phyloP scores from a whole-genome alignment of 2,888 invertebrate species.

The Scaptomyza reducta region DNA sequence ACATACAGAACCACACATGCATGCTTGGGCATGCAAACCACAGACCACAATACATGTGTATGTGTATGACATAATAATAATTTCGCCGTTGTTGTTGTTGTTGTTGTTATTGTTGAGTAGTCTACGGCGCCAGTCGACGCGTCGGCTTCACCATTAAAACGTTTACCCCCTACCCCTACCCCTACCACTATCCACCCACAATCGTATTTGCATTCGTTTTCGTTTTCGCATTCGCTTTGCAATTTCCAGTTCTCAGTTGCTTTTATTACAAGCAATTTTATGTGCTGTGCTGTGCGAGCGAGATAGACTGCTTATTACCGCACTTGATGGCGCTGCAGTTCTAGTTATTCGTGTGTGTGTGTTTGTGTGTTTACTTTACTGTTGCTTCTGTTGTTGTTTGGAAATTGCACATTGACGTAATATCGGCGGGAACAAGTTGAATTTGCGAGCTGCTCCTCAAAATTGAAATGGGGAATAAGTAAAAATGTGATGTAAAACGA shows the following conservation, averaged over 20 bases:
- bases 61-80: slow-evolving; percentile 74
- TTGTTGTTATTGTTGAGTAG: slow-evolving; percentile 25
- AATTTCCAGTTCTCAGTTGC: slow-evolving; percentile 28
- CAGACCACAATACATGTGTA: slow-evolving; percentile 48
- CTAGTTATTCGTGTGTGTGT: slow-evolving; percentile 11
- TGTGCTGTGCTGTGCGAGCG: slow-evolving; percentile 37
- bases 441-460: slow-evolving; percentile 20
- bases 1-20: slow-evolving; percentile 2
- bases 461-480: slow-evolving; percentile 21
- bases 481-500: slow-evolving; percentile 6
- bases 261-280: slow-evolving; percentile 45
- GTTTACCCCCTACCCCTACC: neutral
- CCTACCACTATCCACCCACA: slow-evolving; percentile 1
- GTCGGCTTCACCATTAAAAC: slow-evolving; percentile 49
- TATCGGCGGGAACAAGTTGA: slow-evolving; percentile 32
- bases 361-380: slow-evolving; percentile 25
- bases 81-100: slow-evolving; percentile 23
- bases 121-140: slow-evolving; percentile 43
- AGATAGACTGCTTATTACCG: slow-evolving; percentile 64
- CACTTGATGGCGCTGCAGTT: slow-evolving; percentile 69
- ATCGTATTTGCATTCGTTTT: slow-evolving; percentile 27
- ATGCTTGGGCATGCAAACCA: slow-evolving; percentile 11
- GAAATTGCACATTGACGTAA: slow-evolving; percentile 69
- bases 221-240: slow-evolving; percentile 29
- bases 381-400: slow-evolving; percentile 20